Evolutionary conservation across 2,113 vertebrate species (phyloP).

Genomic region (Erythrolamprus reginae): DNA sequence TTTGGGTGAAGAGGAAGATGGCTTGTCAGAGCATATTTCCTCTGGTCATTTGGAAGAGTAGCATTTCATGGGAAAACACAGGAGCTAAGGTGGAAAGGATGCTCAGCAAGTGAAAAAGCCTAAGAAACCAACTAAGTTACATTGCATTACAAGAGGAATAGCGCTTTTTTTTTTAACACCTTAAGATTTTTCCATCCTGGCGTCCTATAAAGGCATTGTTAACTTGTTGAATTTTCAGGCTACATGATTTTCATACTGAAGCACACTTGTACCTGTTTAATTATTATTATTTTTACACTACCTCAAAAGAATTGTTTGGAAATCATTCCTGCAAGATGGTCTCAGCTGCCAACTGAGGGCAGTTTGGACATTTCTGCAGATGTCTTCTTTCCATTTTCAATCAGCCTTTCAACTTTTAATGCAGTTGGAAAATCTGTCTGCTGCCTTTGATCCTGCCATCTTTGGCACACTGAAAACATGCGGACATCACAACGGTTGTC

Average conservation of each 20-base stretch:
- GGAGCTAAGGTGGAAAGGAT: not conserved
- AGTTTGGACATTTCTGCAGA: not conserved
- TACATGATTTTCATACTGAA: not conserved
- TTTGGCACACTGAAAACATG: not conserved
- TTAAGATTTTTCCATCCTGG: not conserved
- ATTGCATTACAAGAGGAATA: not conserved
- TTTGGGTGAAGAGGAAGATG: not conserved
- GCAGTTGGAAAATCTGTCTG: not conserved
- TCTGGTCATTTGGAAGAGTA: not conserved
- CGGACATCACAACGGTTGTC: not conserved
- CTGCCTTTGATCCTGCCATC: not conserved
- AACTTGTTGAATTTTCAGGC: not conserved
- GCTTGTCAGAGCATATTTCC: not conserved
- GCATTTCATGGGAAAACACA: not conserved
- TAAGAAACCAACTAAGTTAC: not conserved
- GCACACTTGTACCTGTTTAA: not conserved
- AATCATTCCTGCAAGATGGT: not conserved
- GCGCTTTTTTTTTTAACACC: not conserved
- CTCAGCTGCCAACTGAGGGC: not conserved
- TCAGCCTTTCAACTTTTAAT: not conserved
- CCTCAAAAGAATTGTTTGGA: not conserved
- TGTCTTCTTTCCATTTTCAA: not conserved
- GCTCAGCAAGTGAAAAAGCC: not conserved
- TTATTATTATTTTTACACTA: not conserved
- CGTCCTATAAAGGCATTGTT: not conserved